Evolutionary conservation across 2,888 invertebrate species (phyloP), one percentile per base, ranked within the genome.

Genomic region (Xestia xanthographa): DNA sequence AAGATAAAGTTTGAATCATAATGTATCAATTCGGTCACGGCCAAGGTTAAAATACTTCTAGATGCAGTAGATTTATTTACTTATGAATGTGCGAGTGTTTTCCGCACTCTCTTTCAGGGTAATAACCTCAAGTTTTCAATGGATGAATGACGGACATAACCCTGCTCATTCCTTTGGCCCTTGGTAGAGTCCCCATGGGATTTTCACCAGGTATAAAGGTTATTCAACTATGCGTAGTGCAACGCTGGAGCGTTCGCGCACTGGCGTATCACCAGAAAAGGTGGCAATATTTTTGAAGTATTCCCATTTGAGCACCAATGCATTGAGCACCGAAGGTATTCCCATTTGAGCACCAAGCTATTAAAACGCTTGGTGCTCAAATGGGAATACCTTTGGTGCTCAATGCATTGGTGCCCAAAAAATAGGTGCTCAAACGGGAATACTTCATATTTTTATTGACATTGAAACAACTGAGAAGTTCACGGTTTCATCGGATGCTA

Each of bases 201-300:
- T 14, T 58, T 60, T 66, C 75, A 50, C 50, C 50, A 60, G 9
- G 34, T 53, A 60, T 60, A 38, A 66, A 66, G 81, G 66, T 80
- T 38, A 80, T 78, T 80, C 56, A 80, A 48, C 81, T 74, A 50
- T 74, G 48, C 56, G 81, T 77, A 74, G 17, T 75, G 75, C 81
- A 74, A 12, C 20, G 22, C 20, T 1, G 43, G n/a, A 43, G 41
- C 9, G 14, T 17, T 34, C 9, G 41, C 65, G 34, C 58, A 50
- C 50, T 8, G 14, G 38, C 20, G 11, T 34, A 56, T 38, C 17
- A 72, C n/a, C 2, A 45, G 14, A 71, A 45, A 62, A 79, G 6
- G 5, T 12, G 26, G 26, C 17, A n/a, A n/a, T n/a, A n/a, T n/a
- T n/a, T n/a, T n/a, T n/a, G n/a, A n/a, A n/a, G n/a, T n/a, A n/a